A percentile compares a stretch with the other conserved stretches of the same genome.
Conservation (phyloP, 1,140 invertebrate species). For the Trachelipus rathkii region DNA sequence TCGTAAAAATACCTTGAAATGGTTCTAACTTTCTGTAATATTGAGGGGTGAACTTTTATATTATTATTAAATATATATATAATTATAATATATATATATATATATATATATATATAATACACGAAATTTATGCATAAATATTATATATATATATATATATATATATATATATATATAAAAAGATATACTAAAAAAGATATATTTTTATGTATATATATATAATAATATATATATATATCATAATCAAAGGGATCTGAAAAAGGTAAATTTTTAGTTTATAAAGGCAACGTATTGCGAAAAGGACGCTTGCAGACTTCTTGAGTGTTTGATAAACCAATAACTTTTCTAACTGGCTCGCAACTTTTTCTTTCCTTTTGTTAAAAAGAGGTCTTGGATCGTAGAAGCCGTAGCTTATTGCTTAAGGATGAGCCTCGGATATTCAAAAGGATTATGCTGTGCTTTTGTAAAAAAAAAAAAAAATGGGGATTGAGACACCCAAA, state of each 20-base stretch:
- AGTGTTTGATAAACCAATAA: neutral
- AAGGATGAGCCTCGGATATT: neutral
- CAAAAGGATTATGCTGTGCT: neutral
- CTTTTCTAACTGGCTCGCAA: neutral
- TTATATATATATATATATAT: neutral
- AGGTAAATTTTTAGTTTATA: neutral
- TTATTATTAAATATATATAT: conserved; percentile 15
- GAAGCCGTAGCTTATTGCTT: neutral
- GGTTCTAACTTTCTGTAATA: no score
- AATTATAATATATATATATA: conserved; percentile 10
- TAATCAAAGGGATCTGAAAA: neutral
- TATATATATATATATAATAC: neutral
- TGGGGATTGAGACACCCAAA: no score
- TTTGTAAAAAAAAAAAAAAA: neutral
- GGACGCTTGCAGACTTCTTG: no score
- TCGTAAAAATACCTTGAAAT: no score
- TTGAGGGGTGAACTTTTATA: no score
- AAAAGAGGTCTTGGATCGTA: neutral
- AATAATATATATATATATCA: neutral
- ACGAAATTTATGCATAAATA: neutral
- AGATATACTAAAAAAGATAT: neutral
- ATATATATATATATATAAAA: neutral
- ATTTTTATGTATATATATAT: neutral
- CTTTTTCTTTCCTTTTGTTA: neutral
- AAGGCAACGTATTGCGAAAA: neutral